Percentiles rank a stretch among this genome's conserved stretches.
phyloP scores from a whole-genome alignment of 2,113 vertebrate genomes.

The Oryzias melastigma region DNA sequence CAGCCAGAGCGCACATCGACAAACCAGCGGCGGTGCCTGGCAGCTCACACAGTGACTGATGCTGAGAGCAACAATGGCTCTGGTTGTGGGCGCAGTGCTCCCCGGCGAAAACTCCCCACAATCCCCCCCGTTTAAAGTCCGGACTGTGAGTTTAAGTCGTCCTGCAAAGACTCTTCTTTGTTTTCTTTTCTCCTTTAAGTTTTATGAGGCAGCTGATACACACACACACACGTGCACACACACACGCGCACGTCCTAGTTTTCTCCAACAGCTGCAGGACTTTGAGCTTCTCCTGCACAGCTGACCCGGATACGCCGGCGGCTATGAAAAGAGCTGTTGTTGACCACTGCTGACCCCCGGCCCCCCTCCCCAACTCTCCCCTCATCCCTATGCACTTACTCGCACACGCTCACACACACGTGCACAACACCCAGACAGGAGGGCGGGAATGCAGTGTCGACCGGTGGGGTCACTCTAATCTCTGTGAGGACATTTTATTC shows the following conservation, averaged over 20 bases:
- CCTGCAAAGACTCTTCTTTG: too few species aligned
- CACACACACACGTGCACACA: slow-evolving; percentile 4
- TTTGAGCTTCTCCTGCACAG: slow-evolving; percentile 52
- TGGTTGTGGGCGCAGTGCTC: too few species aligned
- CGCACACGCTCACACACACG: slow-evolving; percentile 12
- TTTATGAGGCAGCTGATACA: not conserved
- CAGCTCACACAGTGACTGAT: too few species aligned
- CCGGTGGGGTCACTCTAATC: slow-evolving; percentile 28
- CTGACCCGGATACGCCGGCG: slow-evolving; percentile 54
- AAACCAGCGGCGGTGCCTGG: too few species aligned
- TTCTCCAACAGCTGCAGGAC: slow-evolving; percentile 56
- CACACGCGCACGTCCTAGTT: slow-evolving; percentile 11
- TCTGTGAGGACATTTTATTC: slow-evolving; percentile 6
- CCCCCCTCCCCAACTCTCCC: not conserved
- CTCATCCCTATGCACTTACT: slow-evolving; percentile 9
- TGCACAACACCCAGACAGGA: not conserved
- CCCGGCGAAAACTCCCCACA: too few species aligned
- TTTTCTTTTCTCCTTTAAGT: too few species aligned
- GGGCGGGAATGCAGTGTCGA: slow-evolving; percentile 8
- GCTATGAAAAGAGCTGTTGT: slow-evolving; percentile 66
- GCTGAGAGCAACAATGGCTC: too few species aligned
- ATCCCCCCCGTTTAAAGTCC: too few species aligned
- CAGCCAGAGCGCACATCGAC: too few species aligned
- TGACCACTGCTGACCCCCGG: slow-evolving; percentile 23
- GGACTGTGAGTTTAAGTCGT: too few species aligned